phyloP scores from a whole-genome alignment of 1,140 invertebrate species.

The Rhagoletis pomonella region DNA sequence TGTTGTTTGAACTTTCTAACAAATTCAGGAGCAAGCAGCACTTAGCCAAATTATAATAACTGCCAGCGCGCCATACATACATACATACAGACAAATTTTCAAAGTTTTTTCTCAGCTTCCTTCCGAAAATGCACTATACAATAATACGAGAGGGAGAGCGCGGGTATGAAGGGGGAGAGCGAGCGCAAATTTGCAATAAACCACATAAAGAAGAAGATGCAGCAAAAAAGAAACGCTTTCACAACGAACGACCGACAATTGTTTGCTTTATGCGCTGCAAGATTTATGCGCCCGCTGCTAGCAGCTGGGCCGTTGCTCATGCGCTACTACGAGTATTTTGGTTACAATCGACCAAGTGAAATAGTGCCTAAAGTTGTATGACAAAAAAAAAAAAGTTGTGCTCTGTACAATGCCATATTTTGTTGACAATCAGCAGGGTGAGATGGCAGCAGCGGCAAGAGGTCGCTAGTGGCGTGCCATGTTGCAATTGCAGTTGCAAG shows the following conservation, averaged over 20 bases:
- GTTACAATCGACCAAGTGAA: background rate
- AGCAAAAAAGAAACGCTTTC: background rate
- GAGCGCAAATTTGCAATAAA: slow-evolving; percentile 24
- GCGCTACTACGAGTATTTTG: background rate
- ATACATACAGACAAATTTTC: background rate
- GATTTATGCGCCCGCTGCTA: slow-evolving; percentile 26
- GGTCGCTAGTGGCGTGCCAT: background rate
- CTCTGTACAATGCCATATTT: slow-evolving; percentile 9
- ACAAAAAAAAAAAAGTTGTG: background rate
- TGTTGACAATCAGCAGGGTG: background rate
- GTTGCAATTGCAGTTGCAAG: slow-evolving; percentile 28
- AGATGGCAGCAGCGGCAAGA: no score
- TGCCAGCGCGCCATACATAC: background rate
- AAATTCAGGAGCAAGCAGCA: slow-evolving; percentile 29
- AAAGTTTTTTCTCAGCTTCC: background rate
- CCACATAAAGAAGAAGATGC: background rate
- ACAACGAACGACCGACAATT: background rate
- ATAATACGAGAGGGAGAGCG: background rate
- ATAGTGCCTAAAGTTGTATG: background rate
- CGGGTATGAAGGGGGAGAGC: background rate
- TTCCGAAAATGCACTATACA: background rate
- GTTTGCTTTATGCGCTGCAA: slow-evolving; percentile 50
- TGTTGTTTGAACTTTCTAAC: slow-evolving; percentile 22
- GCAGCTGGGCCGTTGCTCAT: background rate
- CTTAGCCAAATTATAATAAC: slow-evolving; percentile 47